Evolutionary conservation across 2,113 vertebrate species (phyloP), one percentile per base, ranked within the genome.

Genomic region (Orthonyx spaldingii): DNA sequence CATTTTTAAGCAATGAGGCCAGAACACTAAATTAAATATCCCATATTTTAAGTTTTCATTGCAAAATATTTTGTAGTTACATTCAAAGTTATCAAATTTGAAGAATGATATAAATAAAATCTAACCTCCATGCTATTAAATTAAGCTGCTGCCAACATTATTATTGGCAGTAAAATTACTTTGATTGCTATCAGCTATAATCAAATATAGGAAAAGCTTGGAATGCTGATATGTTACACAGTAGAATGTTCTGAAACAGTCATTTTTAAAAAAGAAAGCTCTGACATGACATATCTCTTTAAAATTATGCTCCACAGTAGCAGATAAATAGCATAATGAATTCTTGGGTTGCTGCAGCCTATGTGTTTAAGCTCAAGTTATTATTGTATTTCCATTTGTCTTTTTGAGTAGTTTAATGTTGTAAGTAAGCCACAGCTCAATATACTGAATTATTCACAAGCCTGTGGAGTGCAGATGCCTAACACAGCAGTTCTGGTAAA

Each of bases 181-280:
- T 96, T 95, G 98, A 98, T 97, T 94, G 91, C 55, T 98, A 98
- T 98, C 98, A 94, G 91, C 95, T 95, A 56, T 98, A 98, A 98
- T 98, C 98, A 98, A 98, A 98, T 98, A 97, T 78, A 96, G 97
- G 75, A 97, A 96, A 98, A 84, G 85, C 93, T 91, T 89, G 97
- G 97, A 97, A 97, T 91, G 96, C 79, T 90, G 87, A 82, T 88
- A 80, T 93, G 89, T 91, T 96, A 74, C 74, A 91, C 93, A 83
- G 91, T 78, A 81, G 77, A 65, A 53, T 74, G 77, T 76, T 95
- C 94, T 93, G 90, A 93, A 95, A 74, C 53, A 94, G 69, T 72
- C 79, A 82, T 47, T n/a, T n/a, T n/a, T 77, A 65, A 84, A 92
- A 92, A 84, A 53, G 76, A 95, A 94, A 96, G n/a, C 27, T 90